phyloP scores from a whole-genome alignment of 2,113 vertebrate genomes.

The Odocoileus hemionus region DNA sequence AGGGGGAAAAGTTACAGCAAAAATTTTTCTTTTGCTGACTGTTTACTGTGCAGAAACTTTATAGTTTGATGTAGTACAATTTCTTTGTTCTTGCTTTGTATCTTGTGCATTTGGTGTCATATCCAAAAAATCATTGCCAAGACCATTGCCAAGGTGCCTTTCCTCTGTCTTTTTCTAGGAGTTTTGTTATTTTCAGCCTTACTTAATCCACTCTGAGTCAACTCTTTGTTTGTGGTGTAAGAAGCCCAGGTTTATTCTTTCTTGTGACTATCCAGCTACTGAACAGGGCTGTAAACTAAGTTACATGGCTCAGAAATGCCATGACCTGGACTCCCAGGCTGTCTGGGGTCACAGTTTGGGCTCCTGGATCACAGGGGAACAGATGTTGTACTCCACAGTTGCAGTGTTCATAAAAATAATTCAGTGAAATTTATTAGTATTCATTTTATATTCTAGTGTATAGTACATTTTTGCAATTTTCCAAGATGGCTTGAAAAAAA shows the following conservation, averaged over 20 bases:
- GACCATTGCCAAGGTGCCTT: not conserved
- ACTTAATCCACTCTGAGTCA: not conserved
- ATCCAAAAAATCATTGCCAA: not conserved
- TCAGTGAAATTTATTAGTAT: not conserved
- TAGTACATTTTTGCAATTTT: not conserved
- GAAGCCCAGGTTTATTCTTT: not conserved
- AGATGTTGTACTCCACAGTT: not conserved
- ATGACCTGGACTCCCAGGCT: not conserved
- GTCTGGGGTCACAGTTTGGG: not conserved
- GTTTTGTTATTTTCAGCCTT: not conserved
- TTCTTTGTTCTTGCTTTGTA: not conserved
- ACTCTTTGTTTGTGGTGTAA: not conserved
- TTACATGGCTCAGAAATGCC: not conserved
- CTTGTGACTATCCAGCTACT: not conserved
- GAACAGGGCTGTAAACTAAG: not conserved
- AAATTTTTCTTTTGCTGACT: not conserved
- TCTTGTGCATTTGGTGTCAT: not conserved
- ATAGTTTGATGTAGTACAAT: not conserved
- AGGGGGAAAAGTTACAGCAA: not conserved
- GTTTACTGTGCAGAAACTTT: not conserved
- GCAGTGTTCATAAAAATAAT: not conserved
- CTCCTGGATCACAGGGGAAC: rapidly evolving
- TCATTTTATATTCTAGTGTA: not conserved
- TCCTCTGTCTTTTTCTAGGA: not conserved
- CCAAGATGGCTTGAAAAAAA: not conserved